A percentile compares a stretch with the other conserved stretches of the same genome.
Evolutionary conservation across 2,888 invertebrate species (phyloP).

Genomic region (Cataglyphis altisquamis): DNA sequence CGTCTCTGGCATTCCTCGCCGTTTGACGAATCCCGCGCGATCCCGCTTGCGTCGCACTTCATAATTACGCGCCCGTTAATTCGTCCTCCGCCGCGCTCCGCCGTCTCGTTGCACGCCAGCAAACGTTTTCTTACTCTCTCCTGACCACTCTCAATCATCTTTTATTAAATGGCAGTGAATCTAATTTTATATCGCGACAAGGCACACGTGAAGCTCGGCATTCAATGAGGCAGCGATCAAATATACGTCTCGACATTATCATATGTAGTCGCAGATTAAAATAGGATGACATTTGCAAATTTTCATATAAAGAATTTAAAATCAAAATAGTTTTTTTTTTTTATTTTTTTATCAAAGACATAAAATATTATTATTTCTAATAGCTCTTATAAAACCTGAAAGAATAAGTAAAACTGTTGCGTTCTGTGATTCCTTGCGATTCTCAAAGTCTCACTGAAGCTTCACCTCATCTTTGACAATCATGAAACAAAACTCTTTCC

Average conservation of each 20-base stretch:
- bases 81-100: constrained; percentile 28
- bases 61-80: constrained; percentile 63
- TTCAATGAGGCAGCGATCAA: constrained; percentile 13
- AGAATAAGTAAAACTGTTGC: background rate
- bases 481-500: constrained; percentile 9
- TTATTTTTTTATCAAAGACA: no score
- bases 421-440: background rate
- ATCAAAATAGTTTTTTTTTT: background rate
- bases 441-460: background rate
- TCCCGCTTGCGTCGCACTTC: constrained; percentile 54
- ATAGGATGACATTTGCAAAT: background rate
- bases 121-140: constrained; percentile 22
- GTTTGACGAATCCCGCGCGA: constrained; percentile 52
- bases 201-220: constrained; percentile 11
- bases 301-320: background rate
- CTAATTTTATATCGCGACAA: constrained; percentile 40
- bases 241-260: background rate
- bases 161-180: constrained; percentile 41
- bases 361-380: background rate
- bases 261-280: background rate
- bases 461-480: background rate
- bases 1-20: constrained; percentile 58
- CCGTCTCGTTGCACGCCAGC: constrained; percentile 23
- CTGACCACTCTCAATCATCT: constrained; percentile 29
- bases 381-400: background rate